These are phyloP conservation scores for Rhincodon typus DNA, from an alignment of 2,797 vertebrate genomes.

Conservation along the genomic window DNA sequence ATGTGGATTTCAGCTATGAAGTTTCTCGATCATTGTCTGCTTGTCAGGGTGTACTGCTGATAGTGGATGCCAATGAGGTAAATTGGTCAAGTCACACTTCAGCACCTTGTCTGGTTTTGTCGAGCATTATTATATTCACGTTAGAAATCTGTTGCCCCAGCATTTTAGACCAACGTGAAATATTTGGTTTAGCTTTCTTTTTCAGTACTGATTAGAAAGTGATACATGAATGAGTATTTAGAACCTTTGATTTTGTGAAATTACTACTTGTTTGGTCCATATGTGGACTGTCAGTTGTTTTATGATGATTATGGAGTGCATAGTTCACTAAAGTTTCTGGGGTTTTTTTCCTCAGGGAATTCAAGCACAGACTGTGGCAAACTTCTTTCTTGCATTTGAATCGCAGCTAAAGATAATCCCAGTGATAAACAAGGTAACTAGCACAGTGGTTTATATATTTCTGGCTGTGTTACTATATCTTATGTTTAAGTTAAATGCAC, in stretches of 20 bases:
- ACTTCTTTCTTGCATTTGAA: constrained; percentile 96
- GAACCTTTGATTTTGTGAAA: not conserved
- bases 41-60: constrained; percentile 88
- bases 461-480: not conserved
- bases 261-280: not conserved
- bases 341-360: constrained; percentile 67
- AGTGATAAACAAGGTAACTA: constrained; percentile 88
- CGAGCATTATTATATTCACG: too few species aligned
- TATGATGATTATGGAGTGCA: not conserved
- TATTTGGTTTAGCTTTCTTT: not conserved
- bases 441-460: not conserved
- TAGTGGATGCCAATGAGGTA: constrained; percentile 97
- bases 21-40: constrained; percentile 90
- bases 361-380: constrained; percentile 94
- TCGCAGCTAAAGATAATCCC: constrained; percentile 88
- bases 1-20: constrained; percentile 96
- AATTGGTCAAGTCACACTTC: not conserved
- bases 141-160: too few species aligned
- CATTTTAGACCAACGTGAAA: not conserved
- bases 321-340: constrained; percentile 19
- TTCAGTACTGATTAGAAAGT: not conserved
- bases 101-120: not conserved
- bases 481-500: not conserved
- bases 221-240: not conserved
- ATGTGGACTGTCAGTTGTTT: not conserved